Conservation (phyloP, 30 jellyfish, hydroid and myxozoan genomes). For the Chrysaora quinquecirrha region DNA sequence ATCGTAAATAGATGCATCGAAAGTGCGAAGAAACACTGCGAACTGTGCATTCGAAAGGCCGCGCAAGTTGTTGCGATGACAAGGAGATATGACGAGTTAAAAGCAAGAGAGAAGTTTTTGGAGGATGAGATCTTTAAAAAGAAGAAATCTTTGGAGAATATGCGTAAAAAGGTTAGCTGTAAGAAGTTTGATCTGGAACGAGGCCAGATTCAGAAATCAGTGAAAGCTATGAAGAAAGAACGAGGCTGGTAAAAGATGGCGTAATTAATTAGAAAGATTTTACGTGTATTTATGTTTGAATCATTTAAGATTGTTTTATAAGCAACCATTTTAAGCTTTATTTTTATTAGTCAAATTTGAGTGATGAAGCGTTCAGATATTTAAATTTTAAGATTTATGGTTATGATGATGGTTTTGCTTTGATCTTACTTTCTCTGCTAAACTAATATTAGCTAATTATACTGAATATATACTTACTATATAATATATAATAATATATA, state of each 20-base stretch:
- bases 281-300: too few relatives aligned
- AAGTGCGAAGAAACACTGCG: slow-evolving; percentile 49
- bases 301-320: too few relatives aligned
- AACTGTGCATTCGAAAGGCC: slow-evolving; percentile 55
- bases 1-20: slow-evolving; percentile 44
- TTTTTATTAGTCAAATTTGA: too few relatives aligned
- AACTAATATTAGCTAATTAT: too few relatives aligned
- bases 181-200: slow-evolving; percentile 64
- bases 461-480: too few relatives aligned
- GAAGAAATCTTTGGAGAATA: slow-evolving; percentile 17
- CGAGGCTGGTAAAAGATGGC: slow-evolving; percentile 56
- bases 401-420: too few relatives aligned
- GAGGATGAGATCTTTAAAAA: slow-evolving; percentile 32
- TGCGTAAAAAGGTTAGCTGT: slow-evolving; percentile 13
- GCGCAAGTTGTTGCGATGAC: slow-evolving; percentile 50
- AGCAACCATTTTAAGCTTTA: too few relatives aligned
- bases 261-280: too few relatives aligned
- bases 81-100: slow-evolving; percentile 24
- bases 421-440: too few relatives aligned
- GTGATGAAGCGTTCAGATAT: too few relatives aligned
- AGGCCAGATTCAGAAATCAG: slow-evolving; percentile 50
- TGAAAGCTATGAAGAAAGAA: slow-evolving; percentile 59
- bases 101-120: slow-evolving; percentile 28
- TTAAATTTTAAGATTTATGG: too few relatives aligned
- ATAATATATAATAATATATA: too few relatives aligned